Evolutionary conservation across 2,113 vertebrate species (phyloP).

Genomic region (Asarcornis scutulata): DNA sequence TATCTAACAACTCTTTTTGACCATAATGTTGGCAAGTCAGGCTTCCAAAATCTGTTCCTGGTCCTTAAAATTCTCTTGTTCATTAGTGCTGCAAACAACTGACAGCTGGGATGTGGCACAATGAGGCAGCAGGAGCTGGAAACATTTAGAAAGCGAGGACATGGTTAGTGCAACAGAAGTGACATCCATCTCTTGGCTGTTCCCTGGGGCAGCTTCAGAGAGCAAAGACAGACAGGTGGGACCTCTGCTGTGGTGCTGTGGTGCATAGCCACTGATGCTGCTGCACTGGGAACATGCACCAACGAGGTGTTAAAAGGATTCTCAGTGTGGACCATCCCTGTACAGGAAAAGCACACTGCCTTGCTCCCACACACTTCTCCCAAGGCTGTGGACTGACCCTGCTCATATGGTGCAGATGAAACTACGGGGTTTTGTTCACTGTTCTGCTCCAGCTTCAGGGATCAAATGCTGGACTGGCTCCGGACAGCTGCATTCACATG

Average conservation of each 20-base stretch:
- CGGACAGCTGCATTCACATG: not conserved
- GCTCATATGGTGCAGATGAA: not conserved
- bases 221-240: not conserved
- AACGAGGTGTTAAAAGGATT: fast-evolving
- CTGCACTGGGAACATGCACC: fast-evolving
- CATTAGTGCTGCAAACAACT: not conserved
- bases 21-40: not conserved
- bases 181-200: not conserved
- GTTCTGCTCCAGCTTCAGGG: not conserved
- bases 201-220: not conserved
- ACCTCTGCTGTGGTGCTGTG: not conserved
- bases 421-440: not conserved
- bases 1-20: not conserved
- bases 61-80: not conserved
- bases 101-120: not conserved
- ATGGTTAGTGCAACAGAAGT: not conserved
- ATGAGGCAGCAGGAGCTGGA: not conserved
- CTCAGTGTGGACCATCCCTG: not conserved
- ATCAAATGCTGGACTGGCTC: not conserved
- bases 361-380: not conserved
- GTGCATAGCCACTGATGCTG: fast-evolving
- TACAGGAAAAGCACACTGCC: not conserved
- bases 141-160: not conserved
- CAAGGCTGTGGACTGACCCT: not conserved
- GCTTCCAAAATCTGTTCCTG: not conserved